These are phyloP conservation scores for Gallinago nigripennis DNA, from an alignment of 2,797 vertebrate species.

Conservation along the genomic window DNA sequence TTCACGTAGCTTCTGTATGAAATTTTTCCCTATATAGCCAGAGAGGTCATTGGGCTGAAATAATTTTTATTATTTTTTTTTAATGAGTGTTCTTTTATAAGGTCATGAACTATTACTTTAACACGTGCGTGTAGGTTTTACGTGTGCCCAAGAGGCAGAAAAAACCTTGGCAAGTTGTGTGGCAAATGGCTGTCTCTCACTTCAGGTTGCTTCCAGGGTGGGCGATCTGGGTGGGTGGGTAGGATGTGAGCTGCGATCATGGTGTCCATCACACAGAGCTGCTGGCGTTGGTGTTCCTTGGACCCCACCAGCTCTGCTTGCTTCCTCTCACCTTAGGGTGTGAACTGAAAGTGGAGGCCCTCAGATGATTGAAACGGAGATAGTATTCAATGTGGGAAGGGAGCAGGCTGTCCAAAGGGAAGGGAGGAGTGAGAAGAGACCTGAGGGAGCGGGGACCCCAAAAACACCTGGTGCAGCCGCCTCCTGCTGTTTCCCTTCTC, in stretches of 20 bases:
- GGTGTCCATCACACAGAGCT: neutral
- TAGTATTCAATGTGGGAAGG: rapidly evolving
- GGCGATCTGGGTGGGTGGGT: rapidly evolving
- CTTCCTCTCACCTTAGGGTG: neutral
- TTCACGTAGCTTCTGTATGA: neutral
- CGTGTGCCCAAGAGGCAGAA: rapidly evolving
- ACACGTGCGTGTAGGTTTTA: rapidly evolving
- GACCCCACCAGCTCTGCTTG: neutral
- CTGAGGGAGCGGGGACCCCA: neutral
- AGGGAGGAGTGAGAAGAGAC: neutral
- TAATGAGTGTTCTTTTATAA: neutral
- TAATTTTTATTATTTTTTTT: neutral
- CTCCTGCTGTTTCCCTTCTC: neutral
- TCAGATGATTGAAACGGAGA: neutral
- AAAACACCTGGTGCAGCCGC: neutral
- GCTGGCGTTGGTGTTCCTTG: neutral
- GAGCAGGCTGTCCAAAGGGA: neutral
- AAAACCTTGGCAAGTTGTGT: neutral
- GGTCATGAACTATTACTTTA: neutral
- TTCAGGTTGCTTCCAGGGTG: neutral
- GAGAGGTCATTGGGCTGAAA: neutral
- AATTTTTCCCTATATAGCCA: neutral
- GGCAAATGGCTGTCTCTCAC: neutral
- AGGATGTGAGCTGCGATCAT: neutral
- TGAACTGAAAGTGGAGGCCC: neutral